These are phyloP conservation scores for Cenopis cana DNA, from an alignment of 2,888 invertebrate species.

Conservation along the genomic window DNA sequence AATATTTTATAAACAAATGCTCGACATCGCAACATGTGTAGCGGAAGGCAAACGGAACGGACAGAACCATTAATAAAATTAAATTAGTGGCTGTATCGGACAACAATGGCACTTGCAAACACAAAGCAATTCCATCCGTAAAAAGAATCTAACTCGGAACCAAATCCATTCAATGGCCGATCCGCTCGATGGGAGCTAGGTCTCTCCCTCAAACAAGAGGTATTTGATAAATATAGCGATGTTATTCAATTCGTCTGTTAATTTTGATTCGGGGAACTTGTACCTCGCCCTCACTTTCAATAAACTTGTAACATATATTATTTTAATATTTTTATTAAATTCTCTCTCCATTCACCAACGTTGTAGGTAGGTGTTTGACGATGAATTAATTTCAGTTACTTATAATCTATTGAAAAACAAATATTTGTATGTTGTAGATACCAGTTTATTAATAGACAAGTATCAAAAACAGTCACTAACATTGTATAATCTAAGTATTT, in stretches of 20 bases:
- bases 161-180: conserved; percentile 46
- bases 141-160: conserved; percentile 51
- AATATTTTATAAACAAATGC: conserved; percentile 7
- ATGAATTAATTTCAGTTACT: neutral
- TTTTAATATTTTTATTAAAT: conserved; percentile 17
- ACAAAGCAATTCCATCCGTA: conserved; percentile 57
- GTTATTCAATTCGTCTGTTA: conserved; percentile 40
- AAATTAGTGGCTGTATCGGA: conserved; percentile 67
- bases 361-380: conserved; percentile 9
- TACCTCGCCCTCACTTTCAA: conserved; percentile 23
- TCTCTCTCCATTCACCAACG: conserved; percentile 1
- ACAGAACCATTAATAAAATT: conserved; percentile 70
- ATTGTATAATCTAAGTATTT: neutral
- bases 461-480: neutral
- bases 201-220: conserved; percentile 30
- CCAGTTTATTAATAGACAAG: neutral
- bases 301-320: conserved; percentile 13
- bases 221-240: conserved; percentile 31
- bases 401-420: neutral
- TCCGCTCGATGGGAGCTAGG: conserved; percentile 23
- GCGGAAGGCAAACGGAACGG: conserved; percentile 53
- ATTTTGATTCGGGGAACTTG: conserved; percentile 19
- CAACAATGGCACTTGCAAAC: conserved; percentile 63
- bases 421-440: neutral
- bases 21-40: conserved; percentile 46